Evolutionary conservation across 2,888 invertebrate genomes (phyloP).

Genomic region (Meiosimyza platycephala): DNA sequence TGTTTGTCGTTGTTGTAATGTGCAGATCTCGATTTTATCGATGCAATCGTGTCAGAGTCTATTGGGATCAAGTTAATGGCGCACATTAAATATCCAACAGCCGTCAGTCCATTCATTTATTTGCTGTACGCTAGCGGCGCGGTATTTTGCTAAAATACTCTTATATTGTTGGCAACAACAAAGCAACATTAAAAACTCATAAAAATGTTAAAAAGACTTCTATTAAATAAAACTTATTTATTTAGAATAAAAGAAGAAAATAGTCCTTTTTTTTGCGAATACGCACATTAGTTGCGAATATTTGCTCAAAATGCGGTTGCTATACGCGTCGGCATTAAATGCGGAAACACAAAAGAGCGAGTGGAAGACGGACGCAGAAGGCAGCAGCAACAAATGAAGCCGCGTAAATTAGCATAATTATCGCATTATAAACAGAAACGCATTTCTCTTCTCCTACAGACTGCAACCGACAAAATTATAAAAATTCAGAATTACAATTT

Average conservation of each 20-base stretch:
- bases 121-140: background rate
- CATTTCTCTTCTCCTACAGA: background rate
- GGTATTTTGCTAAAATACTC: no score
- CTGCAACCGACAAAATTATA: no score
- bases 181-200: background rate
- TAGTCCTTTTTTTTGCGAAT: background rate
- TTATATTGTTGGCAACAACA: background rate
- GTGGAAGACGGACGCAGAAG: no score
- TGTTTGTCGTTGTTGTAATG: conserved; percentile 16
- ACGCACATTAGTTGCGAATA: background rate
- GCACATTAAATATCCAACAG: conserved; percentile 8
- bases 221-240: background rate
- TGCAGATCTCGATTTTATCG: conserved; percentile 46
- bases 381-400: conserved; percentile 37
- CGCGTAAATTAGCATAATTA: conserved; percentile 59
- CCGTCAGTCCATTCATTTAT: no score
- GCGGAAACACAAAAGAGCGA: background rate
- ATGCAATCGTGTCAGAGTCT: conserved; percentile 48
- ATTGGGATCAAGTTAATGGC: conserved; percentile 47
- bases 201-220: background rate
- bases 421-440: conserved; percentile 57
- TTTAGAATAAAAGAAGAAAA: background rate
- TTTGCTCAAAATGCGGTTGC: background rate
- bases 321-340: background rate
- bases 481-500: no score